Percentiles rank a stretch among this genome's conserved stretches.
Evolutionary conservation across 2,888 invertebrate species (phyloP).

Genomic region (Aleiodes leptofemur): DNA sequence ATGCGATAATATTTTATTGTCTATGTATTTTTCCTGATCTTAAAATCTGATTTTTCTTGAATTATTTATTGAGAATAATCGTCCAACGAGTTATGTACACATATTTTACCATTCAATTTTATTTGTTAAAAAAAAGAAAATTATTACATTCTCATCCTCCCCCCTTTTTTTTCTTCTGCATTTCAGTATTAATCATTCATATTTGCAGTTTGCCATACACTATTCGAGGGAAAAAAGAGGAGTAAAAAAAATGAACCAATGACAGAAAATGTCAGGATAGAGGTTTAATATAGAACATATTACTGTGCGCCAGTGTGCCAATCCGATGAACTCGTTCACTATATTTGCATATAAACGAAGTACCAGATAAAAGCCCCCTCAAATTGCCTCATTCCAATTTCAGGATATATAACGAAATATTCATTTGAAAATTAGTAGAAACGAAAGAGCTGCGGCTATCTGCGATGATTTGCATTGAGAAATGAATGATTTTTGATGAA

Average conservation of each 20-base stretch:
- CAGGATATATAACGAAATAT: slow-evolving; percentile 8
- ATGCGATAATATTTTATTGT: slow-evolving; percentile 23
- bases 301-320: slow-evolving; percentile 12
- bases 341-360: slow-evolving; percentile 32
- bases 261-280: slow-evolving; percentile 16
- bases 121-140: no score
- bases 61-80: background rate
- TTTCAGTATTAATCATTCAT: no score
- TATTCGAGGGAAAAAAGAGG: background rate
- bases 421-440: slow-evolving; percentile 1
- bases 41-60: background rate
- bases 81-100: no score
- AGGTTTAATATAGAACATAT: background rate
- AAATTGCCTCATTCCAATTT: slow-evolving; percentile 17
- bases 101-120: no score
- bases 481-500: no score
- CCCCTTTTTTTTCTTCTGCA: no score
- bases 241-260: background rate
- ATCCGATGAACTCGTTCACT: slow-evolving; percentile 14
- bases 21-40: slow-evolving; percentile 1
- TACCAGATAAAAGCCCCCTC: slow-evolving; percentile 18
- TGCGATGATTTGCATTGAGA: no score
- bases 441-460: no score
- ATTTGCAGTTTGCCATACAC: no score
- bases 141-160: no score